Percentiles rank a stretch among this genome's conserved stretches.
Evolutionary conservation across 1,140 invertebrate species (phyloP).

Genomic region (Pectinophora gossypiella): DNA sequence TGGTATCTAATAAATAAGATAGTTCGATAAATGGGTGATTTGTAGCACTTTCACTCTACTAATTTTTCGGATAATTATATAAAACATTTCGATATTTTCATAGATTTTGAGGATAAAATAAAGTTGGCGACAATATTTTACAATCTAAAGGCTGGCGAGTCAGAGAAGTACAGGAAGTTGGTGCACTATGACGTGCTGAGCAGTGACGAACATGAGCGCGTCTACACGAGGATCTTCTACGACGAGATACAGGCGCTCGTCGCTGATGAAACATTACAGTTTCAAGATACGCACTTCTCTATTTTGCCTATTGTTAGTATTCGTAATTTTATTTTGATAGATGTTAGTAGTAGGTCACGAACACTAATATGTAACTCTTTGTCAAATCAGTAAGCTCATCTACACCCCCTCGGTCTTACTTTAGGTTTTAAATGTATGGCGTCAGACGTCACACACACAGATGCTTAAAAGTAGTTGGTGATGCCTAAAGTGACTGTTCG

Average conservation of each 20-base stretch:
- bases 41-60: too few relatives aligned
- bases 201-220: constrained; percentile 53
- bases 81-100: constrained; percentile 9
- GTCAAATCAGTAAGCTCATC: too few relatives aligned
- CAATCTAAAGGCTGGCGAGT: constrained; percentile 53
- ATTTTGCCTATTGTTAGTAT: constrained; percentile 51
- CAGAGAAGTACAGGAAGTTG: constrained; percentile 44
- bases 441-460: too few relatives aligned
- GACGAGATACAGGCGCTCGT: constrained; percentile 59
- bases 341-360: too few relatives aligned
- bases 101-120: constrained; percentile 64
- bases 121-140: constrained; percentile 56
- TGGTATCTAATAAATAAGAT: background rate
- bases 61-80: too few relatives aligned
- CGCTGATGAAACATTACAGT: constrained; percentile 46
- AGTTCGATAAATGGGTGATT: too few relatives aligned
- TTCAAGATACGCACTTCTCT: constrained; percentile 54
- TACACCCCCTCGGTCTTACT: too few relatives aligned
- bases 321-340: too few relatives aligned
- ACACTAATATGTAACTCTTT: too few relatives aligned
- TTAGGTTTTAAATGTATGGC: too few relatives aligned
- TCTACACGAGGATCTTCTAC: constrained; percentile 60
- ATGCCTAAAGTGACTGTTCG: too few relatives aligned
- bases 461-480: too few relatives aligned
- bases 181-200: constrained; percentile 56